Percentiles rank a stretch among this genome's conserved stretches.
These are phyloP conservation scores for Oryzias javanicus DNA, from an alignment of 2,113 vertebrate genomes.

Conservation along the genomic window DNA sequence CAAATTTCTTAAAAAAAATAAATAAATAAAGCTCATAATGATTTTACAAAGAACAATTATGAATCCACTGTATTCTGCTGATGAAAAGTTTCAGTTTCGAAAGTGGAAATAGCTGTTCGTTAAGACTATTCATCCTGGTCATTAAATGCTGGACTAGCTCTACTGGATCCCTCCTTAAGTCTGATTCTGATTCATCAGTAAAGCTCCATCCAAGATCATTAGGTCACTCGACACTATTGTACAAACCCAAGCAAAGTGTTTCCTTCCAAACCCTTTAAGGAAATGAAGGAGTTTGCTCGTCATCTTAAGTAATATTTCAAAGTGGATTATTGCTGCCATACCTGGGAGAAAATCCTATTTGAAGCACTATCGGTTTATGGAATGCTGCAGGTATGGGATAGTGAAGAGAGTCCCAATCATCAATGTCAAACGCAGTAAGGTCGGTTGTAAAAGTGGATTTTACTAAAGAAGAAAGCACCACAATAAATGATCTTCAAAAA, in stretches of 20 bases:
- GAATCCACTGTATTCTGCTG: no score
- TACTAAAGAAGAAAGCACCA: slow-evolving; percentile 8
- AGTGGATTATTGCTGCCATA: slow-evolving; percentile 65
- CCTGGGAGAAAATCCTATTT: slow-evolving; percentile 65
- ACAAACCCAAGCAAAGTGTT: slow-evolving; percentile 45
- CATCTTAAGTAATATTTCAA: slow-evolving; percentile 54
- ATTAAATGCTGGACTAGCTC: no score
- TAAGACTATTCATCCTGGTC: no score
- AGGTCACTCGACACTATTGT: no score
- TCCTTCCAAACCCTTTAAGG: slow-evolving; percentile 45
- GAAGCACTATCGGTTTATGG: slow-evolving; percentile 57
- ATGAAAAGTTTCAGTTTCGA: no score
- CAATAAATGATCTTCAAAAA: slow-evolving; percentile 4
- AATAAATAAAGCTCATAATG: no score
- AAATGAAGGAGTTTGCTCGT: slow-evolving; percentile 51
- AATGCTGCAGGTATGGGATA: slow-evolving; percentile 39
- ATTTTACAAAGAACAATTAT: no score
- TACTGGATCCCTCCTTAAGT: no score
- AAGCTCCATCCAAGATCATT: no score
- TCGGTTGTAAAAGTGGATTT: slow-evolving; percentile 23
- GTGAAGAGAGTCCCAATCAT: slow-evolving; percentile 49
- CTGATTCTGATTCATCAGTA: no score
- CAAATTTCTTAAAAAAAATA: no score
- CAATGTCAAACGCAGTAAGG: slow-evolving; percentile 56
- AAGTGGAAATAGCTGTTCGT: no score